These are phyloP conservation scores for Irena cyanogastra DNA, from an alignment of 2,113 vertebrate species.

Conservation along the genomic window DNA sequence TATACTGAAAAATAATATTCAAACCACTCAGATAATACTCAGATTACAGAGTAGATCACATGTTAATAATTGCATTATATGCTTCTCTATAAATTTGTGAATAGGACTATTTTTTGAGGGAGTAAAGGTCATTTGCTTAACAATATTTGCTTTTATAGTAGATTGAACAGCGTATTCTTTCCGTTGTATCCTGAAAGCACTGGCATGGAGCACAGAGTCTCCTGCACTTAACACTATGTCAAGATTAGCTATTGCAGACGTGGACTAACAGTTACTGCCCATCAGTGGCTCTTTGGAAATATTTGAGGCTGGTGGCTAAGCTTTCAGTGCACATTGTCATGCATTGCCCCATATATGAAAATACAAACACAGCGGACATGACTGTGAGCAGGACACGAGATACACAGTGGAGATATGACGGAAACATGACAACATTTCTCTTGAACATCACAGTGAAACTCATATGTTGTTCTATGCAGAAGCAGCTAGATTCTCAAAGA, in stretches of 20 bases:
- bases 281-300: background rate
- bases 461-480: background rate
- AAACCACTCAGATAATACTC: background rate
- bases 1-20: background rate
- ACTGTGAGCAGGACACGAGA: background rate
- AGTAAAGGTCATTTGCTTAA: background rate
- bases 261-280: background rate
- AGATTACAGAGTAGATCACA: background rate
- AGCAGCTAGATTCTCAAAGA: background rate
- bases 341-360: background rate
- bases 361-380: rapidly evolving
- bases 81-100: background rate
- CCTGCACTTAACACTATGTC: background rate
- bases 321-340: background rate
- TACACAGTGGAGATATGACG: background rate
- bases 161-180: background rate
- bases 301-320: background rate
- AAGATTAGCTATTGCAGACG: background rate
- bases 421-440: background rate
- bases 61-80: conserved; percentile 13
- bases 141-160: background rate
- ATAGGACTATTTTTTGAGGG: background rate
- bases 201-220: background rate
- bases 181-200: background rate
- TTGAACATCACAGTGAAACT: background rate